phyloP scores from a whole-genome alignment of 1,140 invertebrate species.

The Caerostris extrusa region DNA sequence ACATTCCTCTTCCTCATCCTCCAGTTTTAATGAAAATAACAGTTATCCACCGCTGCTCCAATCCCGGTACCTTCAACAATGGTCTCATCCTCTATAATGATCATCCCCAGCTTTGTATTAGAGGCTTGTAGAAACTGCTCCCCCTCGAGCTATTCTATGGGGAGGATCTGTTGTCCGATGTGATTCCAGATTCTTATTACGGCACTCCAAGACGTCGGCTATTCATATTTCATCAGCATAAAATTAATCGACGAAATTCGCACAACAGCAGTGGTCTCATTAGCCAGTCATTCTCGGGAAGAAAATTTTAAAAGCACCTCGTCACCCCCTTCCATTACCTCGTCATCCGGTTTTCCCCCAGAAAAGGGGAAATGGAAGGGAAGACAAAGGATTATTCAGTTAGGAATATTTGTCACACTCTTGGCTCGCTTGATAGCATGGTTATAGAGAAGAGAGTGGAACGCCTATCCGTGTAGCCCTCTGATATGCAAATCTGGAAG shows the following conservation, averaged over 20 bases:
- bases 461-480: not conserved
- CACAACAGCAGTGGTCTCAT: slow-evolving; percentile 16
- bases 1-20: not conserved
- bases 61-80: not conserved
- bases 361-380: not conserved
- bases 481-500: slow-evolving; percentile 47
- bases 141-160: not conserved
- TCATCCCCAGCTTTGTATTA: not conserved
- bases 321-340: not conserved
- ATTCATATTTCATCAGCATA: slow-evolving; percentile 52
- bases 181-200: slow-evolving; percentile 56
- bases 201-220: slow-evolving; percentile 16
- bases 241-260: slow-evolving; percentile 60
- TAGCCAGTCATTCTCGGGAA: slow-evolving; percentile 49
- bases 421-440: not conserved
- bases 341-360: not conserved
- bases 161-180: not conserved
- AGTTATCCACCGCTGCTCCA: not conserved
- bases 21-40: slow-evolving; percentile 37
- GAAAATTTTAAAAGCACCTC: slow-evolving; percentile 51
- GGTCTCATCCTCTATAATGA: slow-evolving; percentile 31
- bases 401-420: slow-evolving; percentile 51
- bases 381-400: slow-evolving; percentile 55
- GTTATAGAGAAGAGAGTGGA: not conserved
- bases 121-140: not conserved